Percentiles rank a stretch among this genome's conserved stretches.
Conservation (phyloP, 1,140 invertebrate genomes). For the Rhagoletis pomonella region DNA sequence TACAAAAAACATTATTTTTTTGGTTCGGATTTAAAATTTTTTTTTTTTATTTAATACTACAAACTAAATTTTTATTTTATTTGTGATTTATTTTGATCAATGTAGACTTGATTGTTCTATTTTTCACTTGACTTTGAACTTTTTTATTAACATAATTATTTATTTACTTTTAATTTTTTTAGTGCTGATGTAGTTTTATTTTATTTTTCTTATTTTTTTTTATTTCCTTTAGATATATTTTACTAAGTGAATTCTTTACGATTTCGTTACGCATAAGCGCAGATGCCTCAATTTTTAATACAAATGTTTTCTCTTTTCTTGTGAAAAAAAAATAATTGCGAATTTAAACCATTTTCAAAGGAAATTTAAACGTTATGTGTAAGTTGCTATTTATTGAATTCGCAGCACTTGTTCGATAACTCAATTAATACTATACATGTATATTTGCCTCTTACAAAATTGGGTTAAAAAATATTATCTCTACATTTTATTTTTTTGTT, state of each 20-base stretch:
- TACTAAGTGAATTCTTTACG: background rate
- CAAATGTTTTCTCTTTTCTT: too few species aligned
- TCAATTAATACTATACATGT: too few species aligned
- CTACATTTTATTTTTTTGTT: background rate
- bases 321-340: too few species aligned
- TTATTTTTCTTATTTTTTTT: background rate
- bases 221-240: background rate
- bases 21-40: background rate
- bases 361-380: too few species aligned
- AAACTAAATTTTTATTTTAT: background rate
- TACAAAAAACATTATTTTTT: background rate
- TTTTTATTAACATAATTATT: background rate
- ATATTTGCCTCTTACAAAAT: too few species aligned
- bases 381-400: too few species aligned
- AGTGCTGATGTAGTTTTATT: background rate
- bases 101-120: too few species aligned
- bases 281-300: too few species aligned
- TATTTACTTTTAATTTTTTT: background rate
- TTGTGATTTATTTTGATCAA: background rate
- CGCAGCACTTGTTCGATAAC: too few species aligned
- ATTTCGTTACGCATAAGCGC: too few species aligned
- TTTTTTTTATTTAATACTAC: background rate
- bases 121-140: background rate
- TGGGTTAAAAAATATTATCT: too few species aligned
- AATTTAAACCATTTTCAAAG: too few species aligned